Evolutionary conservation across 1,140 invertebrate species (phyloP).

Genomic region (Neodiprion fabricii): DNA sequence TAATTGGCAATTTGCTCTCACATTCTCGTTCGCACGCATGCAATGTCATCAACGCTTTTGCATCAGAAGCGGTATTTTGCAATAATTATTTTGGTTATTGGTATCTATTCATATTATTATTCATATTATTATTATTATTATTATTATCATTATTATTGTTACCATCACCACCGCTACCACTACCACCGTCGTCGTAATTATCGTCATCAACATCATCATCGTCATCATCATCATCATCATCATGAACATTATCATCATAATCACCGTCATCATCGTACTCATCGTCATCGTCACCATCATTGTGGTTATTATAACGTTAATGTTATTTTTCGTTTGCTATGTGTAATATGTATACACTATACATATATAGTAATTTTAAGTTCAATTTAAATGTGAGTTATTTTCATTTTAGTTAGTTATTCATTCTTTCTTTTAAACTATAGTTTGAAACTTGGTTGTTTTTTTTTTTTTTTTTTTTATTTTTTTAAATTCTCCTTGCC

Average conservation of each 20-base stretch:
- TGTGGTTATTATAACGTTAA: too few species aligned
- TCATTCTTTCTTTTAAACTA: background rate
- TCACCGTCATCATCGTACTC: background rate
- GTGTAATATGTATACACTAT: background rate
- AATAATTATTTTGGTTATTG: slow-evolving; percentile 4
- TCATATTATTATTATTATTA: background rate
- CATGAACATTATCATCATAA: background rate
- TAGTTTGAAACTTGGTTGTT: background rate
- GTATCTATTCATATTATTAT: slow-evolving; percentile 2
- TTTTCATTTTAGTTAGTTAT: background rate
- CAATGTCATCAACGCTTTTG: background rate
- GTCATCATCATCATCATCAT: too few species aligned
- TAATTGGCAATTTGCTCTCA: background rate
- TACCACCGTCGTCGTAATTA: too few species aligned
- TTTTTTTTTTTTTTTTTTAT: background rate
- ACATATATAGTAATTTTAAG: background rate
- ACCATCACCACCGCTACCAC: too few species aligned
- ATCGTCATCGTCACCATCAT: too few species aligned
- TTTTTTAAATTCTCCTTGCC: slow-evolving; percentile 49
- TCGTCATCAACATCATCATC: too few species aligned
- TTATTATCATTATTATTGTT: background rate
- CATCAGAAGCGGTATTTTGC: background rate
- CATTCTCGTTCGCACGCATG: background rate
- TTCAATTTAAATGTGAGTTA: background rate
- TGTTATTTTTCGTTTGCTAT: too few species aligned